Conservation (phyloP, 2,888 invertebrate genomes). For the Rhyacophila evoluta region DNA sequence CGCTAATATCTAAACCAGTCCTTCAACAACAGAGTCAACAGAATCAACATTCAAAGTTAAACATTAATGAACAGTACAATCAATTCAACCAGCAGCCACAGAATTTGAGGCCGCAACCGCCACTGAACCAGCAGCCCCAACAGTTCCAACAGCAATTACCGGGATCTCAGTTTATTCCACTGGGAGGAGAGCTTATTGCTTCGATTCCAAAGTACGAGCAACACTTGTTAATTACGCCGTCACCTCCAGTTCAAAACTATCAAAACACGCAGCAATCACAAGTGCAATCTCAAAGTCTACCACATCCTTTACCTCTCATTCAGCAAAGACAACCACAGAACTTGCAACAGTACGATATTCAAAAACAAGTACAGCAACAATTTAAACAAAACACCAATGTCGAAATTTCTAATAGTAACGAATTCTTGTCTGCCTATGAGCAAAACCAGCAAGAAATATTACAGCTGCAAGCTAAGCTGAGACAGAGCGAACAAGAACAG, state of each 20-base stretch:
- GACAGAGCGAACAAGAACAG: slow-evolving; percentile 56
- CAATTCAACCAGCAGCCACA: slow-evolving; percentile 57
- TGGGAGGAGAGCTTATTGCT: slow-evolving; percentile 80
- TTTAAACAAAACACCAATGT: slow-evolving; percentile 56
- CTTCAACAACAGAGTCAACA: slow-evolving; percentile 56
- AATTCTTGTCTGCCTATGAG: slow-evolving; percentile 58
- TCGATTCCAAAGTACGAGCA: slow-evolving; percentile 85
- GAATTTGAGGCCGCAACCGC: slow-evolving; percentile 62
- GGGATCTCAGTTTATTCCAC: slow-evolving; percentile 67
- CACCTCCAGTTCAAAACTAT: slow-evolving; percentile 56
- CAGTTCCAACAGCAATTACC: slow-evolving; percentile 66
- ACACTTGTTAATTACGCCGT: slow-evolving; percentile 62
- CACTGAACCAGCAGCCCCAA: slow-evolving; percentile 62
- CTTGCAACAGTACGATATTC: slow-evolving; percentile 54
- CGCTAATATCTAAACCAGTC: slow-evolving; percentile 61
- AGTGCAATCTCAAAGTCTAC: slow-evolving; percentile 33
- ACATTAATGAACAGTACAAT: slow-evolving; percentile 61
- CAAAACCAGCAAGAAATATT: slow-evolving; percentile 70
- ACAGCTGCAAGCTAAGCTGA: slow-evolving; percentile 64
- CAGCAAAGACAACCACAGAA: slow-evolving; percentile 53
- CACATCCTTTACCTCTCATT: slow-evolving; percentile 29
- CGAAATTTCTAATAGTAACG: slow-evolving; percentile 59
- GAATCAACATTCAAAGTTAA: slow-evolving; percentile 53
- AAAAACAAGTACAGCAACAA: slow-evolving; percentile 63
- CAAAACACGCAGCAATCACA: slow-evolving; percentile 43